Evolutionary conservation across 2,888 invertebrate genomes (phyloP).

Genomic region (Spilosoma lubricipeda): DNA sequence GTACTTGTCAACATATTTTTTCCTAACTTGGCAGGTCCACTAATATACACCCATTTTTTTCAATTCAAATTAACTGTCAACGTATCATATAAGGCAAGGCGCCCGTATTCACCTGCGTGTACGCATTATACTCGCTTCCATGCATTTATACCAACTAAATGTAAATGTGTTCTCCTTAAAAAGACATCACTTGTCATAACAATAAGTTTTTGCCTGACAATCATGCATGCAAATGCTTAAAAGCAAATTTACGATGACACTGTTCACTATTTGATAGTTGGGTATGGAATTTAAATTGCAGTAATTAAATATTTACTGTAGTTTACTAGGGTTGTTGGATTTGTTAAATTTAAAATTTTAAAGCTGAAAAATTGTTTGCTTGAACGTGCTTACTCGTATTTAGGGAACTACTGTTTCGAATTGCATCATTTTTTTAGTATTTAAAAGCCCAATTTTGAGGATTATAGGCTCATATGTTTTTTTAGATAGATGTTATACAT

Average conservation of each 20-base stretch:
- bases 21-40: not conserved
- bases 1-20: not conserved
- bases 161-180: not conserved
- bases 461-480: too few relatives aligned
- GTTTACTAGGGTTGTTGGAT: not conserved
- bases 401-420: too few relatives aligned
- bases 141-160: not conserved
- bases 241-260: not conserved
- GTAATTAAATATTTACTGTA: not conserved
- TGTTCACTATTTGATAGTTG: not conserved
- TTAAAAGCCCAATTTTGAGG: too few relatives aligned
- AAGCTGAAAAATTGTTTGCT: too few relatives aligned
- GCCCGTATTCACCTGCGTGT: not conserved
- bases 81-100: not conserved
- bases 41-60: not conserved
- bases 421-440: too few relatives aligned
- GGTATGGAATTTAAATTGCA: not conserved
- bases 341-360: too few relatives aligned
- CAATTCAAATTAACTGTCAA: not conserved
- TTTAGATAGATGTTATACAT: too few relatives aligned
- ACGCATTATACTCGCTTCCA: constrained; percentile 2
- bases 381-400: too few relatives aligned
- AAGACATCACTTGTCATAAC: not conserved
- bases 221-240: not conserved
- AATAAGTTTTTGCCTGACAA: not conserved